Base-by-base conservation (phyloP, 92 coral and sea anemone genomes). In the Epizoanthus fatuus region DNA sequence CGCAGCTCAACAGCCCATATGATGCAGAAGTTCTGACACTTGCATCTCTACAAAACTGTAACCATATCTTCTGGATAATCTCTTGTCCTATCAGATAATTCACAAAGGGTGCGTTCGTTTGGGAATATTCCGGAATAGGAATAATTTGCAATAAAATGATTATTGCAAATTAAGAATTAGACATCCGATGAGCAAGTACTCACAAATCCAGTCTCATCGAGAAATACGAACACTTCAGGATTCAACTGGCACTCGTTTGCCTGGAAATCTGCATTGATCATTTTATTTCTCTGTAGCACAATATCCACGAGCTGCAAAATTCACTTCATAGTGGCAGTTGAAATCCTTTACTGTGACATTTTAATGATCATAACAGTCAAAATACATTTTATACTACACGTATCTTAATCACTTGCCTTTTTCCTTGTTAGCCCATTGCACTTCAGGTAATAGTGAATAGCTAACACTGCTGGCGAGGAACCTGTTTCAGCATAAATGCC, bases 401-500 rank as follows among this genome's bases (percentile, higher is more conserved):
- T 8, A 51, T 7, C 56, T 7, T 1, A 51, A 8, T 7, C 13
- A 51, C 56, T 7, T 51, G 13, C 7, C 9, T 7, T 13, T 7
- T 0, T 51, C 7, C 56, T 7, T 7, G 7, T 51, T 7, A 8
- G 56, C 2, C 9, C 9, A 51, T 51, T 51, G 56, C 56, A 51
- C 13, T 13, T 51, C 56, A 51, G 7, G 56, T 51, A 51, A 51
- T 51, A 51, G 13, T 51, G 56, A 51, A 51, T 8, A 51, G 56
- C 56, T 51, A 13, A 51, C 7, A 51, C 56, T 13, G 0, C 0
- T 51, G 7, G 7, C 56, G 13, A 51, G 2, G 87, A 81, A 11
- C 81, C 73, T 17, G 86, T 72, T 56, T 83, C 67, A 13, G 19
- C 15, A 39, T 82, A 55, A 42, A 89, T 68, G 16, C 76, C 81